These are phyloP conservation scores for Pomatorhinus ruficollis DNA, from an alignment of 2,113 vertebrate genomes.

Conservation along the genomic window DNA sequence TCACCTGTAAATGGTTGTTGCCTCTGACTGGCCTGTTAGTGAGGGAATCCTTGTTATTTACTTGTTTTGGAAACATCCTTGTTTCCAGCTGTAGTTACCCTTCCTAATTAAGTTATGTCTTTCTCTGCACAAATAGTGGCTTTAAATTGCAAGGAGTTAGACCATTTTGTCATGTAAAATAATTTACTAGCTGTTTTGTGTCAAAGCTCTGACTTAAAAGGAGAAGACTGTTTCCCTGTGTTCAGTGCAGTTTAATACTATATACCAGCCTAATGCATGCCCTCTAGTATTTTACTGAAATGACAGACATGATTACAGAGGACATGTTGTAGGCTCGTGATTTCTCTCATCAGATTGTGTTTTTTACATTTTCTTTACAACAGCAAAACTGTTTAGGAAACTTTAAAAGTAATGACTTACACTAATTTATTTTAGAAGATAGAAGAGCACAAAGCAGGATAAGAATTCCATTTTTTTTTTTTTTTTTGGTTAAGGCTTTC, in stretches of 20 bases:
- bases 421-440: not conserved
- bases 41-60: not conserved
- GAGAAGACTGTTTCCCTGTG: not conserved
- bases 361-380: not conserved
- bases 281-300: not conserved
- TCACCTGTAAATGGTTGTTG: not conserved
- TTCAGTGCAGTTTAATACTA: not conserved
- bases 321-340: not conserved
- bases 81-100: not conserved
- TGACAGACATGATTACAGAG: not conserved
- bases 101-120: not conserved
- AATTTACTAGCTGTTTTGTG: not conserved
- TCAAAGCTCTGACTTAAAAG: not conserved
- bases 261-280: not conserved
- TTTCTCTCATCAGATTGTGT: not conserved
- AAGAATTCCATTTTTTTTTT: not conserved
- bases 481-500: not conserved
- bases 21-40: not conserved
- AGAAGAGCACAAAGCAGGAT: not conserved
- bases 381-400: not conserved
- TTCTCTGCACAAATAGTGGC: not conserved
- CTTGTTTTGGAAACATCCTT: not conserved
- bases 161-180: not conserved
- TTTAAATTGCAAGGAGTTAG: not conserved
- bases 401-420: not conserved